Conservation (phyloP, 2,888 invertebrate species). For the Xanthia icteritia region DNA sequence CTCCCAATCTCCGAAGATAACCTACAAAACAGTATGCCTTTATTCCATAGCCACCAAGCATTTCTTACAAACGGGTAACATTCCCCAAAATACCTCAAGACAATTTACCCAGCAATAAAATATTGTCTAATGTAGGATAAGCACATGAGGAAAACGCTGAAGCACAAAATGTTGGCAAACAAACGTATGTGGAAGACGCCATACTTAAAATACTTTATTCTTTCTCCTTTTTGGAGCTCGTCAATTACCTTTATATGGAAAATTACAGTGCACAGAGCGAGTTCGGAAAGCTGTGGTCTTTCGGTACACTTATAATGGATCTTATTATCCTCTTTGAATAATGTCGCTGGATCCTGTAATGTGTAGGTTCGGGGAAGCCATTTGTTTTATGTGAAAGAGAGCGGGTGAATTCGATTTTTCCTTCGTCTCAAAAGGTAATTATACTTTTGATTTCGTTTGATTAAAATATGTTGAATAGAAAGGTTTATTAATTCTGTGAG, state of each 20-base stretch:
- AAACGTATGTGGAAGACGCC: constrained; percentile 3
- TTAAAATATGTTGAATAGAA: constrained; percentile 8
- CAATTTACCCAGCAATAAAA: constrained; percentile 36
- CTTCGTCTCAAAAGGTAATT: constrained; percentile 19
- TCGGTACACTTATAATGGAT: constrained; percentile 10
- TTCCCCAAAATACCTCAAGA: constrained; percentile 22
- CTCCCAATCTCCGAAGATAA: neutral
- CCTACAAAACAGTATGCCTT: neutral
- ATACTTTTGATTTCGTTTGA: constrained; percentile 5
- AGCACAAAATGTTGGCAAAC: constrained; percentile 27
- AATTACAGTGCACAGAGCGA: constrained; percentile 48
- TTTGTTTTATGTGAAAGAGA: constrained; percentile 16
- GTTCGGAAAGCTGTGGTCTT: constrained; percentile 7
- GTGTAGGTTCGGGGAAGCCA: constrained; percentile 6
- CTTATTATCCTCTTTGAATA: constrained; percentile 32
- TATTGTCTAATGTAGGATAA: constrained; percentile 36
- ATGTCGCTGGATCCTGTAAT: constrained; percentile 25
- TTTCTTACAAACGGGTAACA: constrained; percentile 14
- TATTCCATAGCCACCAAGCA: constrained; percentile 10
- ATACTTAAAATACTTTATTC: constrained; percentile 18
- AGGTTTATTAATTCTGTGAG: neutral
- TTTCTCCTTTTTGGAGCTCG: constrained; percentile 3
- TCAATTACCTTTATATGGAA: constrained; percentile 38
- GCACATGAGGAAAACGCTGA: constrained; percentile 32
- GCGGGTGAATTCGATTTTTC: constrained; percentile 6